phyloP scores from a whole-genome alignment of 1,140 invertebrate genomes.

The Dinothrombium tinctorium region DNA sequence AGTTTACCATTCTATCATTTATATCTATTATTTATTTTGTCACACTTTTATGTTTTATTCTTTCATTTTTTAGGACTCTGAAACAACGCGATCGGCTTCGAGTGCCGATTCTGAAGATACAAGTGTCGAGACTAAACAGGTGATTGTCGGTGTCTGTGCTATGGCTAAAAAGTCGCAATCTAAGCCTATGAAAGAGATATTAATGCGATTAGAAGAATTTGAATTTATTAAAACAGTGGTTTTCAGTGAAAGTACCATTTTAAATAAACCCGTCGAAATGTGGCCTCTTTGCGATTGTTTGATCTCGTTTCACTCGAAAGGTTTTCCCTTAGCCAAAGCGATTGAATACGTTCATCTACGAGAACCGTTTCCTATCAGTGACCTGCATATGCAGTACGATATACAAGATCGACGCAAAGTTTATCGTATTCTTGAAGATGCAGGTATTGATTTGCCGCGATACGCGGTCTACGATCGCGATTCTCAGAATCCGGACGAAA shows the following conservation, averaged over 20 bases:
- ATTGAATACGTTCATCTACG: constrained; percentile 79
- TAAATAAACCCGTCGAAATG: constrained; percentile 82
- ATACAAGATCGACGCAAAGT: constrained; percentile 75
- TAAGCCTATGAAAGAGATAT: constrained; percentile 95
- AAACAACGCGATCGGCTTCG: no score
- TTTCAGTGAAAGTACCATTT: constrained; percentile 77
- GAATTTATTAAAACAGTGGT: constrained; percentile 81
- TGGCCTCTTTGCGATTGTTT: constrained; percentile 96
- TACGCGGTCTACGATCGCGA: constrained; percentile 92
- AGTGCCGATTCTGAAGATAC: neutral
- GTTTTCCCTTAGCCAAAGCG: constrained; percentile 90
- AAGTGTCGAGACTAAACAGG: constrained; percentile 24
- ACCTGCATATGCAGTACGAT: constrained; percentile 93
- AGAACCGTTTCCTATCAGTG: constrained; percentile 92
- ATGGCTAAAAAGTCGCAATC: constrained; percentile 97
- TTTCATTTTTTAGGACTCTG: no score
- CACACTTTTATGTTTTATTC: no score
- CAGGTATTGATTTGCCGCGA: constrained; percentile 88
- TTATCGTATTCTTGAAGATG: constrained; percentile 72
- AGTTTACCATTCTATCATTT: no score
- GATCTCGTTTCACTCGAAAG: constrained; percentile 95
- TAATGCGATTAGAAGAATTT: constrained; percentile 78
- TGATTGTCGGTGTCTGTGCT: constrained; percentile 85
- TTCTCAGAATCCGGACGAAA: constrained; percentile 65
- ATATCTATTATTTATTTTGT: no score